These are phyloP conservation scores for Triplophysa siluroides DNA, from an alignment of 2,113 vertebrate genomes.

Conservation along the genomic window DNA sequence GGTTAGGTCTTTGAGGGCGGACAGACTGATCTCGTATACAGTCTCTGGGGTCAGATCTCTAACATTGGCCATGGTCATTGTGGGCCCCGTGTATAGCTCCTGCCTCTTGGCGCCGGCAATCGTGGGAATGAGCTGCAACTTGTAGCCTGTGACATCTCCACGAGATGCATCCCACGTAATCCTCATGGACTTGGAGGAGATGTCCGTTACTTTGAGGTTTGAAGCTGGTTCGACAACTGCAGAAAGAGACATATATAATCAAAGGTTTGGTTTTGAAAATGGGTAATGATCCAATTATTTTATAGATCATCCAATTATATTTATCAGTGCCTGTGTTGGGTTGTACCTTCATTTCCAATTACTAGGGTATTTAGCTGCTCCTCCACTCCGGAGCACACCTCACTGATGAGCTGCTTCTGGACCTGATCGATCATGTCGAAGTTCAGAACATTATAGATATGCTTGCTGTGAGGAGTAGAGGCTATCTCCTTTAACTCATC, in stretches of 20 bases:
- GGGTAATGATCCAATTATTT: not conserved
- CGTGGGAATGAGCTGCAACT: conserved; percentile 88
- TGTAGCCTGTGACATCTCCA: conserved; percentile 90
- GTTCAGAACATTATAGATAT: conserved; percentile 94
- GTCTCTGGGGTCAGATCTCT: conserved; percentile 93
- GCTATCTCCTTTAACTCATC: conserved; percentile 93
- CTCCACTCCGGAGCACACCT: conserved; percentile 93
- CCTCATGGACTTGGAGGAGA: conserved; percentile 91
- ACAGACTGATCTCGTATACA: conserved; percentile 92
- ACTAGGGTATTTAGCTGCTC: conserved; percentile 87
- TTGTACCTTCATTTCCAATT: conserved; percentile 94
- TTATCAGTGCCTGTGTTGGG: conserved; percentile 26
- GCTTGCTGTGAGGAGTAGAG: conserved; percentile 85
- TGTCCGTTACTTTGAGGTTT: conserved; percentile 85
- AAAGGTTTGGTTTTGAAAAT: not conserved
- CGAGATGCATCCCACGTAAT: conserved; percentile 86
- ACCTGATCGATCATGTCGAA: conserved; percentile 92
- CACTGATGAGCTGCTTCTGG: conserved; percentile 87
- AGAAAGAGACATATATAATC: conserved; percentile 26
- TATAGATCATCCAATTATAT: not conserved
- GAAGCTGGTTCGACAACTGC: conserved; percentile 89
- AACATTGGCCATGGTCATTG: conserved; percentile 84
- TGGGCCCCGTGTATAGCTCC: conserved; percentile 84
- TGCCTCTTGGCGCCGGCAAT: conserved; percentile 85
- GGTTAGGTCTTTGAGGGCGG: conserved; percentile 86